A percentile compares a stretch with the other conserved stretches of the same genome.
These are phyloP conservation scores for Falco columbarius DNA, from an alignment of 2,797 vertebrate species.

Conservation along the genomic window DNA sequence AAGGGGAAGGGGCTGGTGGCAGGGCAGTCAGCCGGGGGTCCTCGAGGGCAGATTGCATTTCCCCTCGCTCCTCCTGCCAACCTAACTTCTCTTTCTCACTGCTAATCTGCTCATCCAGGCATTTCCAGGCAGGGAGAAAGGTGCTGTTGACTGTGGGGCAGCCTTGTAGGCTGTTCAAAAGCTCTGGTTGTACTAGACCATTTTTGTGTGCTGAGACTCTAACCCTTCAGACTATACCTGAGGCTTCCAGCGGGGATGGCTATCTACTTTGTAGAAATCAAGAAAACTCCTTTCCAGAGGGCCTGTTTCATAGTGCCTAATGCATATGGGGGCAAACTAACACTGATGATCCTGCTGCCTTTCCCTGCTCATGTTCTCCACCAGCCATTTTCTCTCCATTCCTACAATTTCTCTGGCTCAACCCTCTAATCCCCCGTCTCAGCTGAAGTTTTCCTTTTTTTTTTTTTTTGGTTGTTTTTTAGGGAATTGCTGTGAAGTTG, in stretches of 20 bases:
- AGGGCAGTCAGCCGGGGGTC: not conserved
- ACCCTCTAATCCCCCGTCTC: not conserved
- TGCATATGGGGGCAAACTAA: not conserved
- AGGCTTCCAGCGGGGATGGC: not conserved
- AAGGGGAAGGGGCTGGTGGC: not conserved
- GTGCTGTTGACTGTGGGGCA: not conserved
- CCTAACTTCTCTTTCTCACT: not conserved
- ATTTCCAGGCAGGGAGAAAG: not conserved
- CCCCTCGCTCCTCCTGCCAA: not conserved
- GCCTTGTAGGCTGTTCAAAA: not conserved
- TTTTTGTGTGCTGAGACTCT: not conserved
- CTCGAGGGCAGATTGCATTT: not conserved
- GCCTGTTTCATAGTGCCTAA: not conserved
- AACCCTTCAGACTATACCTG: not conserved
- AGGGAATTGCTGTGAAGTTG: fast-evolving
- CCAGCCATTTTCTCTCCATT: slow-evolving; percentile 34
- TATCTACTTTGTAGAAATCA: not conserved
- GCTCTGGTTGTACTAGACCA: not conserved
- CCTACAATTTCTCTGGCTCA: not conserved
- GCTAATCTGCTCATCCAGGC: not conserved
- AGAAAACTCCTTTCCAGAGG: not conserved
- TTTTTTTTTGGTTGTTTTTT: not conserved
- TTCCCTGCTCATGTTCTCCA: slow-evolving; percentile 15
- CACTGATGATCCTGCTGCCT: slow-evolving; percentile 3
- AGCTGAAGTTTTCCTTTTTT: not conserved